Conservation (phyloP, 2,888 invertebrate species). For the Hetaerina titia region DNA sequence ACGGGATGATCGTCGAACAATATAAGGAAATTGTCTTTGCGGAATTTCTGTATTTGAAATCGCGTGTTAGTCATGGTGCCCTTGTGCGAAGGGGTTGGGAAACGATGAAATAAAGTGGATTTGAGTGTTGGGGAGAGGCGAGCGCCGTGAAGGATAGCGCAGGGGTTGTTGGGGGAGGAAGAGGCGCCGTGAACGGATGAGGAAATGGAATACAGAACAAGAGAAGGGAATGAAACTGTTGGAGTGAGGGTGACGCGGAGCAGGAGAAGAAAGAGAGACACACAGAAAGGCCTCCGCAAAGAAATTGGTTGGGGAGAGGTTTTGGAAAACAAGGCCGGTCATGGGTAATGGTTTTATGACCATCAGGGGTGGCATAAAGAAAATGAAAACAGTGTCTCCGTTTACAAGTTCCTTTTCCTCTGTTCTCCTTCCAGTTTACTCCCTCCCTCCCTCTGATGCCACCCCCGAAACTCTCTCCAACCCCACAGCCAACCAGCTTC, state of each 20-base stretch:
- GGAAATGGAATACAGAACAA: conserved; percentile 23
- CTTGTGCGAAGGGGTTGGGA: neutral
- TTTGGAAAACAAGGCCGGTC: conserved; percentile 68
- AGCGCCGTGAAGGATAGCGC: neutral
- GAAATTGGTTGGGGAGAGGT: conserved; percentile 64
- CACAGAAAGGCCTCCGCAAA: conserved; percentile 11
- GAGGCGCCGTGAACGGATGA: neutral
- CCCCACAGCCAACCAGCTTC: neutral
- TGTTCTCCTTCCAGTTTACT: neutral
- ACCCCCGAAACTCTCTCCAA: neutral
- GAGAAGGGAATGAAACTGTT: conserved; percentile 7
- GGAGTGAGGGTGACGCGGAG: neutral
- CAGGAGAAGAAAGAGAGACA: neutral
- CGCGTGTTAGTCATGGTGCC: neutral
- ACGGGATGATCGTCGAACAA: neutral
- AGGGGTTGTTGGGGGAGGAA: neutral
- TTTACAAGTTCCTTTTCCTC: conserved; percentile 66
- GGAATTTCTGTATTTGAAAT: neutral
- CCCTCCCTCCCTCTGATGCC: neutral
- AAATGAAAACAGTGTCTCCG: conserved; percentile 68
- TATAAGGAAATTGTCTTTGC: neutral
- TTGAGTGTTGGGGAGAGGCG: neutral
- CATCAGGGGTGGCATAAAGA: conserved; percentile 68
- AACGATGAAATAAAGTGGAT: neutral
- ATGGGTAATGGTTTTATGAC: conserved; percentile 68